Evolutionary conservation across 2,888 invertebrate species (phyloP), one percentile per base, ranked within the genome.

Genomic region (Sphaerophoria taeniata): DNA sequence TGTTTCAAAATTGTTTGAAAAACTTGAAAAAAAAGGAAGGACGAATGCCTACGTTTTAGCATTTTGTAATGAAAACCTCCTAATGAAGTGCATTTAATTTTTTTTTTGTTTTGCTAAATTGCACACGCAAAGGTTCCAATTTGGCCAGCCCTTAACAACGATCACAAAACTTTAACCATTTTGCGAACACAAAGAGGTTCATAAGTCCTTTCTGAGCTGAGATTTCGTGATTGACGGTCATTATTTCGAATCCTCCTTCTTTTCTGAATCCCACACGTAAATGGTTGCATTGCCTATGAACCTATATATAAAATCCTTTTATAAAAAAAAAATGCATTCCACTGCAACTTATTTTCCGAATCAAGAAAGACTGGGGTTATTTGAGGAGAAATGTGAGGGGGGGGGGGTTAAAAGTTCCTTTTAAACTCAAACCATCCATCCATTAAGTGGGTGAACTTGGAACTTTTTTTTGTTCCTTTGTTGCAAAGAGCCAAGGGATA

Each of bases 141-240:
- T 67, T 53, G 53, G 12, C n/a, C 31, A 34, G 33, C 55, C 6
- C 11, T 24, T 24, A 6, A 51, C 24, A 53, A 67, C 53, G 31
- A 67, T 53, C 12, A 11, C 16, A 51, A 65, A 65, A 65, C 67
- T 67, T 53, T 36, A 24, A 14, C 33, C 33, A 12, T 43, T 47
- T 24, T 45, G 24, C 65, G 34, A 14, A n/a, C 24, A 39, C 3
- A 39, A 24, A 39, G 36, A 36, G 16, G 6, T 24, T 16, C 6
- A 65, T 49, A 73, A 73, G 67, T 67, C 79, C 79, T 51, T 79
- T 33, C 36, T 12, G 39, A 43, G 12, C 24, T 69, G 60, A 51
- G 69, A 77, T 82, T 43, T 72, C 82, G 82, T 82, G 82, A 77
- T 82, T 72, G 77, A 77, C 72, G 82, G 72, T 82, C 72, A 73